Base-by-base conservation (phyloP, 2,888 invertebrate species). In the Epirrhoe alternata region DNA sequence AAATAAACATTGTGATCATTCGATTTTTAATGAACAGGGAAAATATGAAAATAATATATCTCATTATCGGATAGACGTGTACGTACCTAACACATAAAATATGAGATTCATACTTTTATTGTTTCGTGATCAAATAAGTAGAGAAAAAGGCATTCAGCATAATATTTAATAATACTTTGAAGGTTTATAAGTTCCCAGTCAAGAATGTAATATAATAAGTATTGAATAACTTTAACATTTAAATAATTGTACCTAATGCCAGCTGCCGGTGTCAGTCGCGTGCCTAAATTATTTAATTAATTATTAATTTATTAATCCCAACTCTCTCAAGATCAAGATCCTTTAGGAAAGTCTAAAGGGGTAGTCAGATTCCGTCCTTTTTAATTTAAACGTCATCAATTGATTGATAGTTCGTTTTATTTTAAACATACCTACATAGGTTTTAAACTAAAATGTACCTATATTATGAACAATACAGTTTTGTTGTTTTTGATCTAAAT, bases 261-360 rank as follows among this genome's bases (percentile, higher is more conserved):
- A 47, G 38, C 16, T 47, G 7, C 47, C 47, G 47, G 47, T 14
- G 16, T 35, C 53, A 14, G 30, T 55, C 35, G 49, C 58, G 33
- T 64, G 57, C 63, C 50, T n/a, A n/a, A n/a, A n/a, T n/a, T n/a
- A n/a, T n/a, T 31, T 31, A 31, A 31, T 31, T 31, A 31, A n/a
- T n/a, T n/a, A n/a, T n/a, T n/a, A n/a, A n/a, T n/a, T n/a, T n/a
- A n/a, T n/a, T n/a, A n/a, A n/a, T n/a, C n/a, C n/a, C n/a, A n/a
- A n/a, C n/a, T n/a, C n/a, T n/a, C n/a, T n/a, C n/a, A n/a, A n/a
- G n/a, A n/a, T n/a, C 24, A 24, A 24, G 24, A 3, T 24, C 24
- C 24, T 24, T 24, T 24, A 3, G 24, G 24, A 3, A 24, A 24
- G 24, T 24, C 24, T 24, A n/a, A n/a, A n/a, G n/a, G n/a, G n/a